Evolutionary conservation across 53 echinoderm and acorn worm species (phyloP), one percentile per base, ranked within the genome.

Genomic region (Echinometra lucunter): DNA sequence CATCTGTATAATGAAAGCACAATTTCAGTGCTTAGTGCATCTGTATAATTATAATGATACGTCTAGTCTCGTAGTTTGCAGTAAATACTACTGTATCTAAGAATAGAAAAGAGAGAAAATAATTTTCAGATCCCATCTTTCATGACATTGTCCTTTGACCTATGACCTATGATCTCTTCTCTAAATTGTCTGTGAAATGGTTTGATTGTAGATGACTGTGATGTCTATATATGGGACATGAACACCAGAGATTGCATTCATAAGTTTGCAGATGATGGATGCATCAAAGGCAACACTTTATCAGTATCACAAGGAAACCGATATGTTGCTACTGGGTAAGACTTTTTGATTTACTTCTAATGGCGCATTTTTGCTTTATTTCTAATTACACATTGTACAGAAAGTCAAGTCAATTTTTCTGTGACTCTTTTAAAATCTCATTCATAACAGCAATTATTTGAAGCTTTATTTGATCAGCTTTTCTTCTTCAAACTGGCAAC

Each of bases 151-250:
- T 9, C 67, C 28, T 67, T 67, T 67, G 32, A 28, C 67, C 28
- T 10, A 67, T 4, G 9, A 16, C 67, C 21, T 10, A 67, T 4
- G 9, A 16, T 30, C 21, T 21, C 12, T 44, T 12, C 21, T 19
- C 25, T 83, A 40, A 42, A n/a, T 70, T 32, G 10, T 70, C 1
- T 70, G 12, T 34, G 15, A 23, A 27, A 63, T 25, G 10, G 12
- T 32, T 12, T 5, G 8, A 7, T 69, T 32, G 32, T 78, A 98
- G 98, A 97, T 94, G 98, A 98, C 91, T 95, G 98, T 92, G 96
- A 98, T 27, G 97, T 98, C 37, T 98, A 98, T 91, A 89, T 98
- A 28, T 98, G 98, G 98, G 97, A 98, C 91, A 58, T 98, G 92
- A 97, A 96, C 37, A 96, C 94, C 63, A 95, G 97, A 35, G 92